Conservation (phyloP, 1,140 invertebrate genomes). For the Drosophila ogumai region DNA sequence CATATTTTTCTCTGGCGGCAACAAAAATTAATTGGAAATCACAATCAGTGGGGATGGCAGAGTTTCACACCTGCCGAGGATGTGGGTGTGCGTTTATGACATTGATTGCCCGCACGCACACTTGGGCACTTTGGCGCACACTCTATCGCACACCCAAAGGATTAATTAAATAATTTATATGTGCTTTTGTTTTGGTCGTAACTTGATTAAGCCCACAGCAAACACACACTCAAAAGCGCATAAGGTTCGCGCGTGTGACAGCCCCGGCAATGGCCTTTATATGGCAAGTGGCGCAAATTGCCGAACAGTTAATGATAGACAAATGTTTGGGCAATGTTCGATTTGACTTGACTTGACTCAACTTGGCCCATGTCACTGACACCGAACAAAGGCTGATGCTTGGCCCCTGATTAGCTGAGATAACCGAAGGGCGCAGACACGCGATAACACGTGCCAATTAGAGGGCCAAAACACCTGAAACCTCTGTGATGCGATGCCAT, state of each 20-base stretch:
- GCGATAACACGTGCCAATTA: constrained; percentile 71
- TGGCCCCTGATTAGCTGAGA: constrained; percentile 39
- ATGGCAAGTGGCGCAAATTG: constrained; percentile 57
- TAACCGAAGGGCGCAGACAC: constrained; percentile 26
- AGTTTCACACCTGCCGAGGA: constrained; percentile 64
- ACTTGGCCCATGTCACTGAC: constrained; percentile 36
- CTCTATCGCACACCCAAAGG: constrained; percentile 51
- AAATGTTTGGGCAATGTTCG: constrained; percentile 64
- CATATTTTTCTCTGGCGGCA: constrained; percentile 43
- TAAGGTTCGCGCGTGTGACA: constrained; percentile 33
- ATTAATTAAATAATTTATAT: constrained; percentile 83
- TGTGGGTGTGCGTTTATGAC: constrained; percentile 68
- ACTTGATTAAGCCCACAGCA: constrained; percentile 68
- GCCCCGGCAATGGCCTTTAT: constrained; percentile 21
- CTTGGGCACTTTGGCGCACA: constrained; percentile 15
- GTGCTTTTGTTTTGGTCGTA: constrained; percentile 77
- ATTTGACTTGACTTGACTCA: constrained; percentile 15
- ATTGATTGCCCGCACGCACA: constrained; percentile 78
- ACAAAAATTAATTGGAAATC: constrained; percentile 70
- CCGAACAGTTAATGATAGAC: constrained; percentile 72
- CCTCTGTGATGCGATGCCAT: constrained; percentile 1
- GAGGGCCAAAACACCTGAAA: constrained; percentile 46
- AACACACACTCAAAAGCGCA: constrained; percentile 44
- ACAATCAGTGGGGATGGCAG: constrained; percentile 56
- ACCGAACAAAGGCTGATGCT: constrained; percentile 24